Percentiles rank a stretch among this genome's conserved stretches.
phyloP scores from a whole-genome alignment of 2,113 vertebrate genomes.

The Halichoeres trimaculatus region DNA sequence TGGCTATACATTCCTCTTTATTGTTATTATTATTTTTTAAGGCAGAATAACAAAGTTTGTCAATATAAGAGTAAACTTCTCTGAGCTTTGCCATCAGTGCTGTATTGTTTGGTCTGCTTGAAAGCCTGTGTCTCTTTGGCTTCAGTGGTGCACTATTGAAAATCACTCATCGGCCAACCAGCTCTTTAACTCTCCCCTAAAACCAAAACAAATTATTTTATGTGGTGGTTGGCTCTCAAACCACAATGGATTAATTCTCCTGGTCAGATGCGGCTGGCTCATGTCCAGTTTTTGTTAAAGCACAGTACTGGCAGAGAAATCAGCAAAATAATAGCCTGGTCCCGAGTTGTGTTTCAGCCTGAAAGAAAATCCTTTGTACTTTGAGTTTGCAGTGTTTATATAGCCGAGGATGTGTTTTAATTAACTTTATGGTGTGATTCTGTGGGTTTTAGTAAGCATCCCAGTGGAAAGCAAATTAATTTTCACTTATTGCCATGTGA shows the following conservation, averaged over 20 bases:
- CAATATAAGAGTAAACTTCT: not conserved
- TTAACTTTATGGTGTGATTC: slow-evolving; percentile 14
- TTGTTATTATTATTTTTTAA: no score
- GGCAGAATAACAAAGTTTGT: not conserved
- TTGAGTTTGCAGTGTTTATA: not conserved
- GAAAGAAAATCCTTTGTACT: not conserved
- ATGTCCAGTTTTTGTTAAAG: slow-evolving; percentile 11
- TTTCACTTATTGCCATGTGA: slow-evolving; percentile 10
- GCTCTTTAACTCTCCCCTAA: slow-evolving; percentile 28
- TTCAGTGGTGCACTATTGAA: slow-evolving; percentile 1
- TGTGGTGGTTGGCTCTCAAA: slow-evolving; percentile 36
- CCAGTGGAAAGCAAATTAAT: slow-evolving; percentile 27
- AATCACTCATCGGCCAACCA: slow-evolving; percentile 17
- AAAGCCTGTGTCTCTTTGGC: slow-evolving; percentile 28
- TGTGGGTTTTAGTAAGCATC: not conserved
- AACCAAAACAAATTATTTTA: slow-evolving; percentile 29
- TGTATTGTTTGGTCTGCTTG: slow-evolving; percentile 5
- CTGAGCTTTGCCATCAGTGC: slow-evolving; percentile 4
- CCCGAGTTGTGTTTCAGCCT: slow-evolving; percentile 15
- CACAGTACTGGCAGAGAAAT: slow-evolving; percentile 21
- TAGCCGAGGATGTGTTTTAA: slow-evolving; percentile 2
- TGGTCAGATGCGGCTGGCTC: slow-evolving; percentile 14
- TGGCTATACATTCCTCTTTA: no score
- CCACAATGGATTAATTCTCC: slow-evolving; percentile 22
- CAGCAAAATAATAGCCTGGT: slow-evolving; percentile 11